These are phyloP conservation scores for Macaca mulatta DNA, from an alignment of 2,113 vertebrate genomes.

Conservation along the genomic window DNA sequence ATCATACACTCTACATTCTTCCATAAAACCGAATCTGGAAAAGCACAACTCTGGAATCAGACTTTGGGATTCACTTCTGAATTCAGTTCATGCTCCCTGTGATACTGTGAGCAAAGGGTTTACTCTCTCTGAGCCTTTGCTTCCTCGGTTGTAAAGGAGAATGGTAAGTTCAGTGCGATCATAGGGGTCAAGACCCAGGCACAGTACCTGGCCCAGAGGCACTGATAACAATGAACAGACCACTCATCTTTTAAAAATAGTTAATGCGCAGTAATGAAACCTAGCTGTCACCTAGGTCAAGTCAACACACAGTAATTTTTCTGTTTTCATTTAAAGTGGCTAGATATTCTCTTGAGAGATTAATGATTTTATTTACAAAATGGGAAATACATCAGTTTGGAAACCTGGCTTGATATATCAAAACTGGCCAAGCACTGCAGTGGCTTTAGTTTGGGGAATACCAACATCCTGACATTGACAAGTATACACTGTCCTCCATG, in stretches of 20 bases:
- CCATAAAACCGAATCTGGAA: not conserved
- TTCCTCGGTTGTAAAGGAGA: not conserved
- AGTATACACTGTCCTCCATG: not conserved
- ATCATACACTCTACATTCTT: not conserved
- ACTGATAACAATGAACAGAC: not conserved
- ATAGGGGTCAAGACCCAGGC: not conserved
- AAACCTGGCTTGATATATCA: conserved; percentile 13
- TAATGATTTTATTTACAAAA: conserved; percentile 71
- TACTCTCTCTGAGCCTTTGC: not conserved
- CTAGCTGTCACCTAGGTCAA: conserved; percentile 11
- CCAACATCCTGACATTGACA: not conserved
- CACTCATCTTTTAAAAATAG: not conserved
- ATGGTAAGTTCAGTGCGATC: not conserved
- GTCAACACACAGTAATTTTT: not conserved
- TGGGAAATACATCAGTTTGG: not conserved
- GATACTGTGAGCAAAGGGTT: not conserved
- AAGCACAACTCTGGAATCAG: not conserved
- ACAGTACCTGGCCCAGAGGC: not conserved
- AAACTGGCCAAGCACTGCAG: not conserved
- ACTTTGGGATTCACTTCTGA: not conserved
- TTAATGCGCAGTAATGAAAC: not conserved
- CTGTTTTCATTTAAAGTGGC: not conserved
- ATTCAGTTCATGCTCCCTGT: not conserved
- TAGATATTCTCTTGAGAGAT: conserved; percentile 57
- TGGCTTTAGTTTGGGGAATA: conserved; percentile 51